Evolutionary conservation across 23 tunicate genomes (phyloP).

Genomic region (Clavelina lepadiformis): DNA sequence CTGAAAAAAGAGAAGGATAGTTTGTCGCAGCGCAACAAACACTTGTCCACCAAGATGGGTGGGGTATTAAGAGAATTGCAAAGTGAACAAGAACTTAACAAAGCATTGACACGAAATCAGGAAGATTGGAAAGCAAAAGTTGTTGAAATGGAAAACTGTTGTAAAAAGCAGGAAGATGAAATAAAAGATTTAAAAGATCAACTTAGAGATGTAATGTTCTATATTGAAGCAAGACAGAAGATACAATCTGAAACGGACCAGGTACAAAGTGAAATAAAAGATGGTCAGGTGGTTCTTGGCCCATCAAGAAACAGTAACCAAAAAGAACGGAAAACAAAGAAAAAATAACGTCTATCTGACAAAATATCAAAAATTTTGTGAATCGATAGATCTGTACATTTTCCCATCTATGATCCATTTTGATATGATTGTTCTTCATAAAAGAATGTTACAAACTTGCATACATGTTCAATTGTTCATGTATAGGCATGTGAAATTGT

Average conservation of each 20-base stretch:
- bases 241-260: slow-evolving; percentile 44
- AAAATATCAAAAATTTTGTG: too few species aligned
- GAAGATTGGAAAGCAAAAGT: slow-evolving; percentile 61
- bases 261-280: slow-evolving; percentile 60
- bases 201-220: slow-evolving; percentile 91
- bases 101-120: slow-evolving; percentile 68
- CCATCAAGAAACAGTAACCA: too few species aligned
- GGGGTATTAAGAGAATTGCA: slow-evolving; percentile 43
- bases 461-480: too few species aligned
- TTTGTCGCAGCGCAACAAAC: slow-evolving; percentile 37
- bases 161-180: slow-evolving; percentile 39
- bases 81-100: slow-evolving; percentile 73
- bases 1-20: slow-evolving; percentile 50
- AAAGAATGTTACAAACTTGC: too few species aligned
- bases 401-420: too few species aligned
- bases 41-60: slow-evolving; percentile 20
- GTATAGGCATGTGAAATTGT: too few species aligned
- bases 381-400: too few species aligned
- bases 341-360: too few species aligned
- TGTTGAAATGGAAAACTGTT: slow-evolving; percentile 30
- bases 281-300: slow-evolving; percentile 50
- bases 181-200: slow-evolving; percentile 64
- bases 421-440: too few species aligned
- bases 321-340: too few species aligned
- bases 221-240: slow-evolving; percentile 77